phyloP scores from a whole-genome alignment of 2,113 vertebrate species.

The Peromyscus polionotus region DNA sequence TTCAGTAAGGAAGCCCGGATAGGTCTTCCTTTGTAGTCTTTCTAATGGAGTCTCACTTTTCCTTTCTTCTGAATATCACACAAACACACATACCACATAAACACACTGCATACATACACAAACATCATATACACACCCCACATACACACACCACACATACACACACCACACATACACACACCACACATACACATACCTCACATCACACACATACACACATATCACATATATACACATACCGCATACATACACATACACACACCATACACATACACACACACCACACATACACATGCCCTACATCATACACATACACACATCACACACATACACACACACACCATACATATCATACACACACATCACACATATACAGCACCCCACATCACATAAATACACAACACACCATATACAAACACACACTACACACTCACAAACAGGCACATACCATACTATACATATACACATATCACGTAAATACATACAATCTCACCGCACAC shows the following conservation, averaged over 20 bases:
- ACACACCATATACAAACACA: background rate
- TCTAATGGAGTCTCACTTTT: background rate
- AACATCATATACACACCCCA: too few relatives aligned
- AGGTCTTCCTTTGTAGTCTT: background rate
- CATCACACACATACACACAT: too few relatives aligned
- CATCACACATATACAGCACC: background rate
- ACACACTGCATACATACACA: too few relatives aligned
- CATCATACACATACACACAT: too few relatives aligned
- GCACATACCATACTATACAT: background rate
- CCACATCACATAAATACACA: background rate
- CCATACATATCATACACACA: background rate
- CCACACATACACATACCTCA: too few relatives aligned
- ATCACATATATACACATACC: background rate
- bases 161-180: too few relatives aligned
- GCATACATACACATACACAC: background rate
- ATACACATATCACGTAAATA: background rate
- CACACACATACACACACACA: background rate
- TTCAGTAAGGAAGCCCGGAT: background rate
- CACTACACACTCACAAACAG: background rate
- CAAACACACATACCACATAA: too few relatives aligned
- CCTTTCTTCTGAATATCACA: background rate
- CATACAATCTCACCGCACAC: background rate
- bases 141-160: too few relatives aligned
- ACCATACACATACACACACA: background rate
- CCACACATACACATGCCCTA: background rate